phyloP scores from a whole-genome alignment of 2,797 vertebrate genomes.

The Phrynocephalus forsythii region DNA sequence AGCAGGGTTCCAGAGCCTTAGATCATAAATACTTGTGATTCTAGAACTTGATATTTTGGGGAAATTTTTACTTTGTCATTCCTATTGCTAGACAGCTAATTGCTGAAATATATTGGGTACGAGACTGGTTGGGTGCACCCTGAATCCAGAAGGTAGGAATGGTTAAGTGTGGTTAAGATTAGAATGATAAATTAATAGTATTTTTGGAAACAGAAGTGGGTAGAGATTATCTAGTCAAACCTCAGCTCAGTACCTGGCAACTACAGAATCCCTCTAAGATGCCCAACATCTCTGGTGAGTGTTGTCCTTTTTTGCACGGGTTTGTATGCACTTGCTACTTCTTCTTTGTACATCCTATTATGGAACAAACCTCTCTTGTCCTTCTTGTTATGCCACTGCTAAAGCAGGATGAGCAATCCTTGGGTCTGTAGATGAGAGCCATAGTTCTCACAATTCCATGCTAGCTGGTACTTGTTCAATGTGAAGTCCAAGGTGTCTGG shows the following conservation, averaged over 20 bases:
- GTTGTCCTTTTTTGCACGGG: no score
- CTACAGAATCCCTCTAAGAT: not conserved
- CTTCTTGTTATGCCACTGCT: not conserved
- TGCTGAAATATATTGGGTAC: not conserved
- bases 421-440: not conserved
- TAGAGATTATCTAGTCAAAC: not conserved
- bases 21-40: constrained; percentile 7
- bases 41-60: constrained; percentile 5
- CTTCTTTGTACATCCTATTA: not conserved
- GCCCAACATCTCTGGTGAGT: not conserved
- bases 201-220: not conserved
- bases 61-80: not conserved
- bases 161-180: not conserved
- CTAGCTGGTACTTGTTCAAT: not conserved
- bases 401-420: not conserved
- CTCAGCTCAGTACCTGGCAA: not conserved
- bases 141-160: not conserved
- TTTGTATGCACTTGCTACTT: no score
- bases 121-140: not conserved
- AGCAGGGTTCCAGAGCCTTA: constrained; percentile 35
- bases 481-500: not conserved
- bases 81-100: not conserved
- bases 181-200: not conserved
- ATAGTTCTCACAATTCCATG: not conserved
- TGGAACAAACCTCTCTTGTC: not conserved